These are phyloP conservation scores for Xenentodon cancila DNA, from an alignment of 2,797 vertebrate species.

Conservation along the genomic window DNA sequence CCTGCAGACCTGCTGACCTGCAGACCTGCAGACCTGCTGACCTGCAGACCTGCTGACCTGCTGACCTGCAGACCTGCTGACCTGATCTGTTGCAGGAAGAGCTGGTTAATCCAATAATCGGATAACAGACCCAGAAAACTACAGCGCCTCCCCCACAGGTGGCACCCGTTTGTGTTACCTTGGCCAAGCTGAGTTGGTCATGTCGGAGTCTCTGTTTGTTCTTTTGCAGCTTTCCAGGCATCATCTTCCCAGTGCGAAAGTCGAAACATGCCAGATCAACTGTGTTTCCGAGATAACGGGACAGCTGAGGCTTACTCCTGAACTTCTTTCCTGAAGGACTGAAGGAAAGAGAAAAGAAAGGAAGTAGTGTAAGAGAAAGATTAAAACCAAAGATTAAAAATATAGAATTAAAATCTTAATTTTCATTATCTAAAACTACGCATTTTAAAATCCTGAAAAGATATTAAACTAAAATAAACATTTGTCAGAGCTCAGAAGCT, in stretches of 20 bases:
- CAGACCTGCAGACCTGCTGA: too few relatives aligned
- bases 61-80: conserved; percentile 25
- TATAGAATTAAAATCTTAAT: neutral
- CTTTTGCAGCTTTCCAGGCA: conserved; percentile 95
- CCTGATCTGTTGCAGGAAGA: conserved; percentile 19
- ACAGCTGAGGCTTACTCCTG: conserved; percentile 94
- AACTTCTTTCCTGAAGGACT: conserved; percentile 97
- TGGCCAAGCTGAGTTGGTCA: conserved; percentile 79
- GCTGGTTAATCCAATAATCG: conserved; percentile 46
- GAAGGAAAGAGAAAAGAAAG: conserved; percentile 43
- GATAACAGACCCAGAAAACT: neutral
- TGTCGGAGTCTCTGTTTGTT: conserved; percentile 92
- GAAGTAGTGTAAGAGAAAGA: conserved; percentile 21
- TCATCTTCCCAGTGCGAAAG: conserved; percentile 96
- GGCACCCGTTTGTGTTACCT: conserved; percentile 50
- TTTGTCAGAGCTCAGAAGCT: too few relatives aligned
- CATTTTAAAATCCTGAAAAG: neutral
- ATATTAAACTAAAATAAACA: too few relatives aligned
- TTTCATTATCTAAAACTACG: neutral
- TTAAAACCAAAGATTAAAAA: neutral
- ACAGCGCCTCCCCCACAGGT: conserved; percentile 8
- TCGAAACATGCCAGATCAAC: conserved; percentile 95
- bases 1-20: too few relatives aligned
- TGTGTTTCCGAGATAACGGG: conserved; percentile 92
- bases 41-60: too few relatives aligned